Conservation (phyloP, 1,140 invertebrate genomes). For the Zophobas atratus region DNA sequence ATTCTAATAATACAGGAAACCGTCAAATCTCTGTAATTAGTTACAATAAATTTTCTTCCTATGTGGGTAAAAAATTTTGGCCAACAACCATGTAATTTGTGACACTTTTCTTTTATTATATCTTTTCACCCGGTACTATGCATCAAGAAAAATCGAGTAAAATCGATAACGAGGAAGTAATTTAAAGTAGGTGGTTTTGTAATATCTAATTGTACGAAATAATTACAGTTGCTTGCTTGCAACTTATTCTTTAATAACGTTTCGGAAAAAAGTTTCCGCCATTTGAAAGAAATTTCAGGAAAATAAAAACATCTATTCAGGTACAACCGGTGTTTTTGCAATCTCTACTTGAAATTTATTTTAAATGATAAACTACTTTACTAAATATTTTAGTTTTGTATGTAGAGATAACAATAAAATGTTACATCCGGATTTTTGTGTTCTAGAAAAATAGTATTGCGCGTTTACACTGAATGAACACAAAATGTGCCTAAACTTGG, state of each 20-base stretch:
- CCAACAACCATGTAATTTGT: not conserved
- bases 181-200: slow-evolving; percentile 26
- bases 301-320: not conserved
- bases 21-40: slow-evolving; percentile 2
- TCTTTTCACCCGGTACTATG: not conserved
- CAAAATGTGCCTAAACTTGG: too few species aligned
- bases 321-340: not conserved
- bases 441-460: too few species aligned
- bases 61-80: not conserved
- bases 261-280: slow-evolving; percentile 24
- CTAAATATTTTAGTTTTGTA: too few species aligned
- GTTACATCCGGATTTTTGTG: too few species aligned
- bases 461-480: too few species aligned
- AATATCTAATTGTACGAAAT: slow-evolving; percentile 36
- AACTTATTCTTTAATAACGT: slow-evolving; percentile 14
- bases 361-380: too few species aligned
- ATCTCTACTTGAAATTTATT: too few species aligned
- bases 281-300: not conserved
- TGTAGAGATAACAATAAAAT: too few species aligned
- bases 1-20: not conserved
- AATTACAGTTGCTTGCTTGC: slow-evolving; percentile 13
- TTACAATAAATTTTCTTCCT: slow-evolving; percentile 4
- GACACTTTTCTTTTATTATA: not conserved
- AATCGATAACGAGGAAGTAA: slow-evolving; percentile 36
- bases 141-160: slow-evolving; percentile 9